Evolutionary conservation across 2,113 vertebrate genomes (phyloP), one percentile per base, ranked within the genome.

Genomic region (Phaethornis superciliosus): DNA sequence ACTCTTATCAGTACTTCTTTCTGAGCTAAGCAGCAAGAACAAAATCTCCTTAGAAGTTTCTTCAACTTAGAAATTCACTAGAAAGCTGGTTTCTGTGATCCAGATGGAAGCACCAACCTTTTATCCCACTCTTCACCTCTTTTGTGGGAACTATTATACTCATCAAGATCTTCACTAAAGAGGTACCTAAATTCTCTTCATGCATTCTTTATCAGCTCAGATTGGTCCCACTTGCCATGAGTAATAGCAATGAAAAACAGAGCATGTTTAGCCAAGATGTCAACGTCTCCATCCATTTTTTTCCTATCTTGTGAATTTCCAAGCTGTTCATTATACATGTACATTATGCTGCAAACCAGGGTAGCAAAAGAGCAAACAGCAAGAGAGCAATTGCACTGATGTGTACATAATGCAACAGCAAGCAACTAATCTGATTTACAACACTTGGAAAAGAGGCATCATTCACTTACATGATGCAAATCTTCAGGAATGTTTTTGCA

Each of bases 361-460:
- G 62, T 5, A 92, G 33, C 32, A 79, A 49, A 30, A 58, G 67
- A 85, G 65, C 47, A 81, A 92, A 90, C 35, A 94, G 30, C 55
- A 70, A 81, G 77, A 80, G 19, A 84, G 47, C 55, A 93, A 81
- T 2, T 65, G 74, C 54, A 52, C 26, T 23, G 52, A 64, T 70
- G 56, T 69, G 81, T 80, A 94, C 89, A 92, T 90, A 94, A 92
- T 75, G 69, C 86, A 92, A 87, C 30, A 95, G 46, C 74, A 92
- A 81, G 49, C 35, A 72, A 64, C 40, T 87, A 28, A 87, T 79
- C 77, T 86, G 77, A 88, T 89, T 90, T 76, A 79, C 62, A 72
- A 46, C 62, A 63, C 65, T 24, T 88, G 65, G 65, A 92, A 93
- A 78, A 92, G 65, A 71, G 12, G 49, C 44, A 82, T 42, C 95